Conservation (phyloP, 2,113 vertebrate genomes). For the Smithornis capensis region DNA sequence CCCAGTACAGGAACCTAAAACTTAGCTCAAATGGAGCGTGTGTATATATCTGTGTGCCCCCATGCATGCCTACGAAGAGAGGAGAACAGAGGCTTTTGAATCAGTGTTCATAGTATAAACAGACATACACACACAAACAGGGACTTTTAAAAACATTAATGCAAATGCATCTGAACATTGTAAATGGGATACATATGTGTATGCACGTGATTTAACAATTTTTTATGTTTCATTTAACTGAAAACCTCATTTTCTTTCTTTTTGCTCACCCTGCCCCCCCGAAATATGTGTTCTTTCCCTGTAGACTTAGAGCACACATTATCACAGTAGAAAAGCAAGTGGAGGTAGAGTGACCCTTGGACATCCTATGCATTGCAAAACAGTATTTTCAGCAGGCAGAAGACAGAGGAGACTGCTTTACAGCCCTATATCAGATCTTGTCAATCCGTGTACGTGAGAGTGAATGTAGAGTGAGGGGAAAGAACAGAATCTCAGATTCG, state of each 20-base stretch:
- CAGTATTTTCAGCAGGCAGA: background rate
- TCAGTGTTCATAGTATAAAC: background rate
- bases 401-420: background rate
- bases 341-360: background rate
- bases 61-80: background rate
- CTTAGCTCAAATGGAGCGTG: background rate
- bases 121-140: rapidly evolving
- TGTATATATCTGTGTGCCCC: too few species aligned
- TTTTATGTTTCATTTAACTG: background rate
- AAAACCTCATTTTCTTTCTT: background rate
- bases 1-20: background rate
- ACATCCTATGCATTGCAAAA: background rate
- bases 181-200: background rate
- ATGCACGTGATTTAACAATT: background rate
- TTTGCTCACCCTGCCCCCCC: too few species aligned
- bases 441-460: background rate
- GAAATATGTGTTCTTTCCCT: background rate
- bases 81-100: background rate
- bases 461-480: background rate
- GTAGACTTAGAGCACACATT: background rate
- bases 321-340: background rate
- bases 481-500: background rate
- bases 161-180: background rate
- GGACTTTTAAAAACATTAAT: background rate
- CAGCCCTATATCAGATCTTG: background rate